Evolutionary conservation across 2,113 vertebrate genomes (phyloP), one percentile per base, ranked within the genome.

Genomic region (Himantopus leucocephalus): DNA sequence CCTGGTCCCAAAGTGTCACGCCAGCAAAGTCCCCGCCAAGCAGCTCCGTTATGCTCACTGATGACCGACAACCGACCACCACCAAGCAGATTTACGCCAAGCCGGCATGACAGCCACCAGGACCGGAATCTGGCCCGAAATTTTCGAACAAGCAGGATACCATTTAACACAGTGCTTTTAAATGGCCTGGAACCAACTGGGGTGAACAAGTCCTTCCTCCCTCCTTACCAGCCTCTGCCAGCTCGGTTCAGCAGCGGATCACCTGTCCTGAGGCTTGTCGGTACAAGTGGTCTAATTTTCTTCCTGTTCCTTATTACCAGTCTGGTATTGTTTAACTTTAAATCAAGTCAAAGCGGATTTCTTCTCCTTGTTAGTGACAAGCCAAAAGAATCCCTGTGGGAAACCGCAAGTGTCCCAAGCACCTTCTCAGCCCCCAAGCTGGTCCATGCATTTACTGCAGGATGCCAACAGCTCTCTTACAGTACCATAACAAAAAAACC

Each of bases 1-100:
- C 19, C 15, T 39, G 9, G 32, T 48, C 13, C 45, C 26, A 16
- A 60, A 6, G 30, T 0, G 1, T 22, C 66, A 70, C 0, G 0
- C 13, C 68, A 86, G 63, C 13, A 2, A 60, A 34, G 37, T 4
- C 70, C 43, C 63, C 68, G 81, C 17, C 70, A 9, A 78, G 48
- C 27, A 62, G 14, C 58, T 10, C 37, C 27, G 23, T 39, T 35
- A 41, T 0, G 5, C 23, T 37, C 12, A 63, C 30, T 2, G 6
- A 21, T 3, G 14, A 12, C 43, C 50, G 53, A 3, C 62, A 73
- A 34, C 29, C 68, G 10, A 26, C 39, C n/a, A 34, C 15, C 8
- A 2, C 1, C 41, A 19, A 7, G 16, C 37, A 66, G 32, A 50
- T n/a, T 50, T 47, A 70, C 11, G 74, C 16, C 24, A 52, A 20